Conservation (phyloP, 2,888 invertebrate species). For the Myopa testacea region DNA sequence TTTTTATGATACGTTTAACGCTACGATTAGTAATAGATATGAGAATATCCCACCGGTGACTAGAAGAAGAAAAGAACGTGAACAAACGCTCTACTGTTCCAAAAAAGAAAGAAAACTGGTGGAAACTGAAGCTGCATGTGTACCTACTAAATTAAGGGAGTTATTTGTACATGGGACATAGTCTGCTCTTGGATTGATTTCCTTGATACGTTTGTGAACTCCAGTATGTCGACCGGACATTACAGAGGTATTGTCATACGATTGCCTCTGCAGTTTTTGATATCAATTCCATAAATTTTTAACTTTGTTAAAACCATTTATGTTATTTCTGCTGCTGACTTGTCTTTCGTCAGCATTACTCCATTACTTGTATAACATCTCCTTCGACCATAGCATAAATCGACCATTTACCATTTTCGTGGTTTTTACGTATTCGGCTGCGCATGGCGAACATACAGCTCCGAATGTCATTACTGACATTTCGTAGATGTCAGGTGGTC, state of each 20-base stretch:
- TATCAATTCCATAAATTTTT: constrained; percentile 16
- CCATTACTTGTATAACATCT: too few species aligned
- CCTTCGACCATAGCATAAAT: too few species aligned
- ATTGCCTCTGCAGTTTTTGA: constrained; percentile 23
- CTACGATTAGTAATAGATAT: constrained; percentile 11
- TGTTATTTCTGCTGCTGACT: too few species aligned
- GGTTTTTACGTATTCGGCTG: too few species aligned
- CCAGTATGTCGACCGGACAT: constrained; percentile 17
- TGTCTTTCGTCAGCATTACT: too few species aligned
- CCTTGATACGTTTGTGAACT: constrained; percentile 10
- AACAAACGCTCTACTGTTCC: constrained; percentile 23
- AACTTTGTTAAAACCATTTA: constrained; percentile 4
- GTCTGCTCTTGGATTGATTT: neutral
- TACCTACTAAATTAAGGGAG: neutral
- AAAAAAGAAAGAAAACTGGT: neutral
- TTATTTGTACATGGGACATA: neutral
- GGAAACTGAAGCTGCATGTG: neutral
- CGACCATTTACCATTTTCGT: too few species aligned
- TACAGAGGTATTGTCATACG: constrained; percentile 19
- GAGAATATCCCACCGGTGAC: constrained; percentile 8
- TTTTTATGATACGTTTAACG: constrained; percentile 17
- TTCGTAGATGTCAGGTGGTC: too few species aligned
- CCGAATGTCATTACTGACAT: too few species aligned
- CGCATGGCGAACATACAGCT: too few species aligned
- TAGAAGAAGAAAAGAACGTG: constrained; percentile 14